Evolutionary conservation across 1,140 invertebrate genomes (phyloP).

Genomic region (Drosophila ogumai): DNA sequence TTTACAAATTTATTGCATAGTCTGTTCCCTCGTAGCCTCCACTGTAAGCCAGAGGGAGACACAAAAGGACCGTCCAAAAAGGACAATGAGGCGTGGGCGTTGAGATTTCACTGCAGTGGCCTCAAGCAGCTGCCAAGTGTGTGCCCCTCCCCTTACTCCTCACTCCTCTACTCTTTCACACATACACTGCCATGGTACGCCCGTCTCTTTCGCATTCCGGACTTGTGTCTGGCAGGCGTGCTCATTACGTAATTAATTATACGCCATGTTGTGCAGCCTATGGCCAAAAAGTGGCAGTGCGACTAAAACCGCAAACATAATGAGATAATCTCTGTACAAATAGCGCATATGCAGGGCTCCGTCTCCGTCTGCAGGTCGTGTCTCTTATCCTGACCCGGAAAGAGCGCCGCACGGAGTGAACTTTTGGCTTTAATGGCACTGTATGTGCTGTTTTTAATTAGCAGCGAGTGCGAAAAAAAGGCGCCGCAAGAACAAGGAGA

Average conservation of each 20-base stretch:
- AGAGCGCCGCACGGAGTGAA: constrained; percentile 52
- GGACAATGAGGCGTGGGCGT: constrained; percentile 42
- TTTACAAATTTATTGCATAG: too few species aligned
- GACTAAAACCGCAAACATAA: constrained; percentile 76
- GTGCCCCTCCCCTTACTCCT: neutral
- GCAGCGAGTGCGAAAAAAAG: constrained; percentile 38
- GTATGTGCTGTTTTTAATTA: constrained; percentile 77
- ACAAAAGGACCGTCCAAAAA: constrained; percentile 15
- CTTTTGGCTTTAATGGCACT: constrained; percentile 80
- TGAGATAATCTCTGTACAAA: constrained; percentile 79
- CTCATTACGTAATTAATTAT: constrained; percentile 83
- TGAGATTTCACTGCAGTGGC: constrained; percentile 44
- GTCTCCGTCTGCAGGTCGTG: constrained; percentile 1
- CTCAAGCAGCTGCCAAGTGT: constrained; percentile 53
- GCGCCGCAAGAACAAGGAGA: constrained; percentile 22
- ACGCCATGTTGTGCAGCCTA: constrained; percentile 71
- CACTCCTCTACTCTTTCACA: neutral
- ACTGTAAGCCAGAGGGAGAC: neutral
- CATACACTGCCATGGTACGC: neutral
- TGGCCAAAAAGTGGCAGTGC: constrained; percentile 69
- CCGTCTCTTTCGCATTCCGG: constrained; percentile 18
- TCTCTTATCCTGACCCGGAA: constrained; percentile 34
- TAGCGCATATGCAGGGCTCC: constrained; percentile 59
- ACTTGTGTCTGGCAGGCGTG: constrained; percentile 60
- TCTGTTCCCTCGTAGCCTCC: too few species aligned